Conservation (phyloP, 2,888 invertebrate species). For the Microctonus brassicae region DNA sequence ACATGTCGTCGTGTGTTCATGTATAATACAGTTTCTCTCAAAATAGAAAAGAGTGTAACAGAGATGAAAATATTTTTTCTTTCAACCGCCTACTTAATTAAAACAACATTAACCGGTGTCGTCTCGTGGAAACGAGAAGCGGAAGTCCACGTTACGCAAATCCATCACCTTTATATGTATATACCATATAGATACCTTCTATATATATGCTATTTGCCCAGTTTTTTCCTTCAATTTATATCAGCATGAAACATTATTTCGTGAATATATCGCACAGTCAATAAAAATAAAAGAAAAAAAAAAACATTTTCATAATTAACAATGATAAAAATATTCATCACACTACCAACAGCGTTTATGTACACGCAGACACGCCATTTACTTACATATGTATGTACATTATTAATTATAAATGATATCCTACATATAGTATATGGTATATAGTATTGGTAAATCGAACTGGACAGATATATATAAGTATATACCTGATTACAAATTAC, state of each 20-base stretch:
- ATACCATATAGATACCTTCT: not conserved
- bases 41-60: slow-evolving; percentile 56
- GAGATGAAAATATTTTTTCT: slow-evolving; percentile 43
- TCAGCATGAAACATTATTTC: no score
- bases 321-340: no score
- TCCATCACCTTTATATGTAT: slow-evolving; percentile 10
- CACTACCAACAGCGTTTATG: no score
- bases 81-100: slow-evolving; percentile 68
- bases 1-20: slow-evolving; percentile 57
- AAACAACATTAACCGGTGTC: slow-evolving; percentile 64
- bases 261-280: no score
- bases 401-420: no score
- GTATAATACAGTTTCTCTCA: slow-evolving; percentile 51
- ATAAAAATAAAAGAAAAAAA: no score
- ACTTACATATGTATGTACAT: no score
- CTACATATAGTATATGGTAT: no score
- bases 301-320: no score
- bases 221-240: no score
- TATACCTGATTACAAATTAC: slow-evolving; percentile 40
- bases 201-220: not conserved
- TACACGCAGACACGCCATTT: no score
- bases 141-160: slow-evolving; percentile 29
- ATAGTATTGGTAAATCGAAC: no score
- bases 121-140: slow-evolving; percentile 32
- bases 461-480: slow-evolving; percentile 14